Evolutionary conservation across 2,888 invertebrate genomes (phyloP).

Genomic region (Sphaerophoria taeniata): DNA sequence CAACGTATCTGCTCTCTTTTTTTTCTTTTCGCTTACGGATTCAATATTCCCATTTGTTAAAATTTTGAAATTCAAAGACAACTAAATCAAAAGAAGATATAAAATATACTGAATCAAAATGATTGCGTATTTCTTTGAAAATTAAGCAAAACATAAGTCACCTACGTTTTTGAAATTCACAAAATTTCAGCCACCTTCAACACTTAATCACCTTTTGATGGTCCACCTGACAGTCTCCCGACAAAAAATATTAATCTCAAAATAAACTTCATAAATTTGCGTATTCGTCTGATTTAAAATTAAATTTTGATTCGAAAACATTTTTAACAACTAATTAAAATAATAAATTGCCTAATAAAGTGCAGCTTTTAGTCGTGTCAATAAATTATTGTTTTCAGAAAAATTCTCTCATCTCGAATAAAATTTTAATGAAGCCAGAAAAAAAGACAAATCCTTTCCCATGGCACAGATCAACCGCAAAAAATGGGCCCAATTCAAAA

Average conservation of each 20-base stretch:
- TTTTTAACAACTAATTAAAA: conserved; percentile 7
- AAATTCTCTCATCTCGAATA: not conserved
- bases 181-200: not conserved
- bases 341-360: conserved; percentile 49
- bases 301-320: not conserved
- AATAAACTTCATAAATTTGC: not conserved
- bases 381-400: conserved; percentile 51
- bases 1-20: too few relatives aligned
- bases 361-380: conserved; percentile 38
- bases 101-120: too few relatives aligned
- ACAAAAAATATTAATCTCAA: conserved; percentile 7
- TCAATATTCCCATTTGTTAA: too few relatives aligned
- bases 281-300: not conserved
- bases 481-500: conserved; percentile 62
- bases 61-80: too few relatives aligned
- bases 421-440: conserved; percentile 28
- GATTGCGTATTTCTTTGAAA: not conserved
- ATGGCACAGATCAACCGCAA: conserved; percentile 63
- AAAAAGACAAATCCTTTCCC: conserved; percentile 41
- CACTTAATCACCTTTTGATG: conserved; percentile 15
- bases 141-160: not conserved
- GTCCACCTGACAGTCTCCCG: not conserved
- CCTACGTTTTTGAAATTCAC: not conserved
- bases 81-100: too few relatives aligned
- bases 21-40: too few relatives aligned